phyloP scores from a whole-genome alignment of 2,888 invertebrate genomes.

The Oscheius sp. region DNA sequence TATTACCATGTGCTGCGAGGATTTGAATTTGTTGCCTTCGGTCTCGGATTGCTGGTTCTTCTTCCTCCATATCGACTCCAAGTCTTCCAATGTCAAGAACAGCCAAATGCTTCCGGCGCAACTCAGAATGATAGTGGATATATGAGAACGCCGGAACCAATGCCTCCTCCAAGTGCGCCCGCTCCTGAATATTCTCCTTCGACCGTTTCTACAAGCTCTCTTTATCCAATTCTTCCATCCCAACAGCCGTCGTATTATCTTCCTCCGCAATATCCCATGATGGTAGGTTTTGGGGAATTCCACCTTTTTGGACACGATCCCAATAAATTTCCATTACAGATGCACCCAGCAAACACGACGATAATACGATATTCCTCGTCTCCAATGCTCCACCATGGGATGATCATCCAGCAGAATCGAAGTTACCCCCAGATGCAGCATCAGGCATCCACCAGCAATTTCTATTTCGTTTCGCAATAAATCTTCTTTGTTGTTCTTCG shows the following conservation, averaged over 20 bases:
- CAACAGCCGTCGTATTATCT: too few species aligned
- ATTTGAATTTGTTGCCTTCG: neutral
- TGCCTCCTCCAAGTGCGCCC: too few species aligned
- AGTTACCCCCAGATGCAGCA: slow-evolving; percentile 2
- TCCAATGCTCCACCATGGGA: neutral
- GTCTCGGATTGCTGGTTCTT: neutral
- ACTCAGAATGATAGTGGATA: too few species aligned
- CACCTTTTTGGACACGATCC: neutral
- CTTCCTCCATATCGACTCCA: neutral
- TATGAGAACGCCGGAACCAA: too few species aligned
- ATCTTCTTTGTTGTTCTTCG: neutral
- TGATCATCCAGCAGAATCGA: neutral
- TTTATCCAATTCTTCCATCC: too few species aligned
- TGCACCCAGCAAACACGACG: neutral
- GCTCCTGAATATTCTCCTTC: too few species aligned
- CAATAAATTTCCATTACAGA: neutral
- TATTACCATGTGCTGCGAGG: neutral
- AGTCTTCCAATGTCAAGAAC: neutral
- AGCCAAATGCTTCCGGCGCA: neutral
- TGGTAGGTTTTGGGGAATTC: neutral
- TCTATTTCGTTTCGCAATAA: neutral
- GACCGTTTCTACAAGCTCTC: too few species aligned
- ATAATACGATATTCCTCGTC: neutral
- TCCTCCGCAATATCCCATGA: neutral
- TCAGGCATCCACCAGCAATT: neutral